Conservation (phyloP, 35 echinoderm and acorn worm genomes). For the Anneissia japonica region DNA sequence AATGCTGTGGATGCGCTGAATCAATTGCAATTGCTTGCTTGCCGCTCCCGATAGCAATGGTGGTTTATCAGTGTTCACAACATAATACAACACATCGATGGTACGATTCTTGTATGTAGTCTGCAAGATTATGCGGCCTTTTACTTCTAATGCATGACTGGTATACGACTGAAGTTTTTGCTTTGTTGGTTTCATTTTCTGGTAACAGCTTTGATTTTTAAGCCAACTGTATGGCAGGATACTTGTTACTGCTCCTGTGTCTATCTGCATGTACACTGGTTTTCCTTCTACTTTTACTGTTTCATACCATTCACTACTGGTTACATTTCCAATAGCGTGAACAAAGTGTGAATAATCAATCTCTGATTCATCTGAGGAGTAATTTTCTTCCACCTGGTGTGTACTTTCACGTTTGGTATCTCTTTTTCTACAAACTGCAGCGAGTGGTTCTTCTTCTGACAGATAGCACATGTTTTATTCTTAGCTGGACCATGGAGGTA, state of each 20-base stretch:
- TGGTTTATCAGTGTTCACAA: constrained; percentile 45
- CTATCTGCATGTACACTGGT: constrained; percentile 30
- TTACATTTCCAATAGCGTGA: neutral
- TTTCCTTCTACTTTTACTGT: constrained; percentile 31
- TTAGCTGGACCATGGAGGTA: no score
- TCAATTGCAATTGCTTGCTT: constrained; percentile 21
- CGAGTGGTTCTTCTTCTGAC: constrained; percentile 56
- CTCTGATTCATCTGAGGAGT: neutral
- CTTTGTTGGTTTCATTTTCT: constrained; percentile 3
- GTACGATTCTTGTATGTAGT: constrained; percentile 38
- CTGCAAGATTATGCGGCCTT: constrained; percentile 11
- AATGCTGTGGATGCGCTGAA: constrained; percentile 37
- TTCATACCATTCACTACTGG: constrained; percentile 57
- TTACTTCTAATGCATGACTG: constrained; percentile 30
- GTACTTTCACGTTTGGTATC: neutral
- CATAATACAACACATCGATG: constrained; percentile 30
- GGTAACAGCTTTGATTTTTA: neutral
- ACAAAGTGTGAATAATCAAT: constrained; percentile 3
- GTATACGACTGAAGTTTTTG: constrained; percentile 55
- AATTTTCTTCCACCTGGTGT: constrained; percentile 8
- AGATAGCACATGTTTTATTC: constrained; percentile 29
- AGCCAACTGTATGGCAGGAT: constrained; percentile 50
- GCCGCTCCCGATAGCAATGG: constrained; percentile 39
- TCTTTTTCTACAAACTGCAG: constrained; percentile 31
- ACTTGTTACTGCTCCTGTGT: constrained; percentile 52